A percentile compares a stretch with the other conserved stretches of the same genome.
phyloP scores from a whole-genome alignment of 1,140 invertebrate species.

The Drosophila sucinea region DNA sequence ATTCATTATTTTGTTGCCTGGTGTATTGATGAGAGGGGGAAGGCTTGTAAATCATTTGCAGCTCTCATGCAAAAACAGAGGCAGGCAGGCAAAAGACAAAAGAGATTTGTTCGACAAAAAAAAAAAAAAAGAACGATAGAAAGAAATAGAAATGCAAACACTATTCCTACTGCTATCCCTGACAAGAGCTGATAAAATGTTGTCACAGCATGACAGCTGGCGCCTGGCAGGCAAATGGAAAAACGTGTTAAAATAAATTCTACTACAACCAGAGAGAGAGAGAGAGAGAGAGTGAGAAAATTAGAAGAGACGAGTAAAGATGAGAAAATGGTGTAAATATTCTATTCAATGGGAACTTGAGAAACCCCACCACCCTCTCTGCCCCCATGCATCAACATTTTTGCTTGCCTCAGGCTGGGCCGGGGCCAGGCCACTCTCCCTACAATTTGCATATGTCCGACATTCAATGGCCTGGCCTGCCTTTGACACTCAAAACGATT shows the following conservation, averaged over 20 bases:
- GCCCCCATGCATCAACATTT: constrained; percentile 60
- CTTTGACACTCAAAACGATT: constrained; percentile 77
- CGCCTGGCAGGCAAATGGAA: constrained; percentile 40
- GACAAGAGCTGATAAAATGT: constrained; percentile 68
- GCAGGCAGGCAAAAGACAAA: constrained; percentile 13
- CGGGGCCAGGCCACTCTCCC: constrained; percentile 30
- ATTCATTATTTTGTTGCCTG: neutral
- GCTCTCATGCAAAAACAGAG: constrained; percentile 10
- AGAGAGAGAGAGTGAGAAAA: neutral
- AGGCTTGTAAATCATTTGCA: constrained; percentile 18
- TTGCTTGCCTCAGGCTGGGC: constrained; percentile 36
- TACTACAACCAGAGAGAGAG: constrained; percentile 25
- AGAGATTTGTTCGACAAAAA: constrained; percentile 31
- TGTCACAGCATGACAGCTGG: constrained; percentile 69
- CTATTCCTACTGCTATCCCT: constrained; percentile 23
- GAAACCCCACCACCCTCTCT: constrained; percentile 22
- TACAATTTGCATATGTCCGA: constrained; percentile 71
- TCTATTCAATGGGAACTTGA: constrained; percentile 42
- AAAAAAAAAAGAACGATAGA: constrained; percentile 23
- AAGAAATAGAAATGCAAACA: constrained; percentile 28
- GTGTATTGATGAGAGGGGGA: neutral
- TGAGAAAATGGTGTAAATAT: constrained; percentile 58
- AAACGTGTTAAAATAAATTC: constrained; percentile 77
- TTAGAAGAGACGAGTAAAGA: neutral
- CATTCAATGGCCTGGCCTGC: constrained; percentile 50